A percentile compares a stretch with the other conserved stretches of the same genome.
These are phyloP conservation scores for Xiphorhynchus elegans DNA, from an alignment of 2,113 vertebrate species.

Conservation along the genomic window DNA sequence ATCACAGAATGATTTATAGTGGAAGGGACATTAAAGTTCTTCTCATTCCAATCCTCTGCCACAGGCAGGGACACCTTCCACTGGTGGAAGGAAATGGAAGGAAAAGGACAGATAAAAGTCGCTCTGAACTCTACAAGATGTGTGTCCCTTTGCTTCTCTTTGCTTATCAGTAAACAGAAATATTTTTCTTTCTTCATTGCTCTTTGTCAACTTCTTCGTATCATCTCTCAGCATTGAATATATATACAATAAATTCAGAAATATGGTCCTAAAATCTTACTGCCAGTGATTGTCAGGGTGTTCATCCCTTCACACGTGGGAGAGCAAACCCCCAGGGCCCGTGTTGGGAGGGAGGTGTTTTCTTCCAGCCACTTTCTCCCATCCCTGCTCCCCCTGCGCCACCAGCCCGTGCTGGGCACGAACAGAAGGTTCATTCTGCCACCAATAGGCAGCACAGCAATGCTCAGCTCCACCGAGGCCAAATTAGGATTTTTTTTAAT, in stretches of 20 bases:
- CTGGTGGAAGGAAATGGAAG: background rate
- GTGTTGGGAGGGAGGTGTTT: rapidly evolving
- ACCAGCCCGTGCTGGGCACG: rapidly evolving
- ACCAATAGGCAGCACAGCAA: background rate
- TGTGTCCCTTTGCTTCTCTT: background rate
- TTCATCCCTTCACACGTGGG: rapidly evolving
- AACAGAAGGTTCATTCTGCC: background rate
- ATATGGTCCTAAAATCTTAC: background rate
- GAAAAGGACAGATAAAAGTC: background rate
- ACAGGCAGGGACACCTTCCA: background rate
- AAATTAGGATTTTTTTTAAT: rapidly evolving
- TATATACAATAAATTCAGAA: background rate
- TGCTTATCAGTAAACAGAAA: background rate
- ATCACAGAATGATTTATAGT: background rate
- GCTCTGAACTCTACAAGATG: background rate
- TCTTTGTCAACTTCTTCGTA: background rate
- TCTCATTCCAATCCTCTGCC: background rate
- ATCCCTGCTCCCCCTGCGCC: background rate
- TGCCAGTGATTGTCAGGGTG: background rate
- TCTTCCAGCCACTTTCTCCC: background rate
- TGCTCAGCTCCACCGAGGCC: background rate
- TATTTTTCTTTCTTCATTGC: background rate
- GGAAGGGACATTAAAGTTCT: background rate
- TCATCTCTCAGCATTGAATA: background rate
- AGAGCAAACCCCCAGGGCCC: background rate